These are phyloP conservation scores for Geotrupes spiniger DNA, from an alignment of 2,888 invertebrate genomes.

Conservation along the genomic window DNA sequence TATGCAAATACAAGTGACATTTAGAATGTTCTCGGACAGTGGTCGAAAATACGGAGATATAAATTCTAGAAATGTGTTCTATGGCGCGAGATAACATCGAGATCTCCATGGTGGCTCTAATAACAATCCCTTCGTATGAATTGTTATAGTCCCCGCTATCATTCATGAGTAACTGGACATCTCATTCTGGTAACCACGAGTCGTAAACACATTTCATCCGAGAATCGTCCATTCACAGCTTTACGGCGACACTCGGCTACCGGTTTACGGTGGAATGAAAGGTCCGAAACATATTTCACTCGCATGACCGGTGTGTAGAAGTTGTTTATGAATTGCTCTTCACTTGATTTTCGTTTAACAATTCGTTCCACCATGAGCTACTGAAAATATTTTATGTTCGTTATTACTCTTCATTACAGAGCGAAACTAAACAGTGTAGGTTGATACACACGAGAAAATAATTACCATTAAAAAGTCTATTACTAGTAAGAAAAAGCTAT, in stretches of 20 bases:
- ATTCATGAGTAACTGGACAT: slow-evolving; percentile 35
- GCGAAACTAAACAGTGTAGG: too few relatives aligned
- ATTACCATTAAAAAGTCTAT: too few relatives aligned
- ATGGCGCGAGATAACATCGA: slow-evolving; percentile 43
- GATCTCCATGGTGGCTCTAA: slow-evolving; percentile 43
- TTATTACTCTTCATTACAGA: too few relatives aligned
- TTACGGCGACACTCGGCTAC: slow-evolving; percentile 30
- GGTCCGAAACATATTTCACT: slow-evolving; percentile 23
- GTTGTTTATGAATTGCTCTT: neutral
- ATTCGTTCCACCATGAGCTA: too few relatives aligned
- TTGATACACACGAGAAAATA: too few relatives aligned
- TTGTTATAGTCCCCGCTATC: slow-evolving; percentile 35
- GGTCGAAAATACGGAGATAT: slow-evolving; percentile 30
- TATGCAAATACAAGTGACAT: neutral
- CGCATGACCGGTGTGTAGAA: slow-evolving; percentile 11
- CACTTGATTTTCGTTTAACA: too few relatives aligned
- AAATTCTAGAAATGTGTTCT: slow-evolving; percentile 45
- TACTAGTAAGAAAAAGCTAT: too few relatives aligned
- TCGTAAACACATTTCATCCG: slow-evolving; percentile 36
- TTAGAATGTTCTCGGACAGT: slow-evolving; percentile 14
- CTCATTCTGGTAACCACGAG: slow-evolving; percentile 36
- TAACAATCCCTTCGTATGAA: slow-evolving; percentile 40
- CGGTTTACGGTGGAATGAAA: slow-evolving; percentile 27
- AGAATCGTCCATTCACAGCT: slow-evolving; percentile 34
- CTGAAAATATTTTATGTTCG: too few relatives aligned